Evolutionary conservation across 2,113 vertebrate species (phyloP), one percentile per base, ranked within the genome.

Genomic region (Equus przewalskii): DNA sequence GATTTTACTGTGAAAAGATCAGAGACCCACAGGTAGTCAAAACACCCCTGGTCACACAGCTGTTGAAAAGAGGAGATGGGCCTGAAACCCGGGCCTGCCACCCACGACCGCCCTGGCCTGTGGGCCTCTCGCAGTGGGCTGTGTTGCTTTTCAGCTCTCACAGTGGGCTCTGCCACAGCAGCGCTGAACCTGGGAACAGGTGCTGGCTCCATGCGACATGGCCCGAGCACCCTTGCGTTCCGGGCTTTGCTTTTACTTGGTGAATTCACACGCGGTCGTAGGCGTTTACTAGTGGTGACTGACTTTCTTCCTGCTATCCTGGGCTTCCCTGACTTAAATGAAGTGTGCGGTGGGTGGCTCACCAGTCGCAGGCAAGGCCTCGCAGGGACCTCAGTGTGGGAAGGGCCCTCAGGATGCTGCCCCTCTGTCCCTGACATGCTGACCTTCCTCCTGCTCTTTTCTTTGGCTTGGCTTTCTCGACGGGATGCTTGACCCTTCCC

Each of bases 31-130:
- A 76, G 64, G 21, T 13, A 5, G 33, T 24, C n/a, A 28, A 7
- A 13, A 9, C 18, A 6, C 7, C 16, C 6, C 10, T 0, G 30
- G 6, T 41, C 14, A 9, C 73, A 12, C 44, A 24, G n/a, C 16
- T 24, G 1, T 6, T 1, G 26, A 33, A 26, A 73, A 36, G 44
- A 30, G 10, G 44, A 5, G 7, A 3, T 41, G 36, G 30, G 15
- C 1, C 19, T 9, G 11, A 22, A 15, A 18, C 49, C 7, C 0
- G 4, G 21, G 51, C 12, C 28, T 26, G n/a, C 28, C 6, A 5
- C 3, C 13, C 1, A 10, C 22, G 44, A 28, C 28, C 24, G 22
- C 60, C 33, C 1, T 22, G 7, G n/a, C 28, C 33, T 33, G 11
- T 64, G 62, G 6, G 22, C 24, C 33, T 2, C 4, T 2, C 0